Conservation (phyloP, 2,113 vertebrate genomes). For the Dermatemys mawii region DNA sequence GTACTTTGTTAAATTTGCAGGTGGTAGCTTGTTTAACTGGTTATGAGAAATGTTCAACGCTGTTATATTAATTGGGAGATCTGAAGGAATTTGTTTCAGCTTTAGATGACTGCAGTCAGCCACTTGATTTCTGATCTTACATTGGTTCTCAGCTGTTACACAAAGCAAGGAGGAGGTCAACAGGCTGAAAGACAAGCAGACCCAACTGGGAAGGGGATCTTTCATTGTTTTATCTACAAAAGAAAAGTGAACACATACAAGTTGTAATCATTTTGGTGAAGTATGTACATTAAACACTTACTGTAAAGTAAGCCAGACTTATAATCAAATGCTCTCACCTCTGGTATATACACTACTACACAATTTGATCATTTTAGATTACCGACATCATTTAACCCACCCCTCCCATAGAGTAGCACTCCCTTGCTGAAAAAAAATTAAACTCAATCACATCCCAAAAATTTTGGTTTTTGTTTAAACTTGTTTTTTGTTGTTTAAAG, state of each 20-base stretch:
- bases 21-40: slow-evolving; percentile 73
- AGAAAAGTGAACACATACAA: slow-evolving; percentile 1
- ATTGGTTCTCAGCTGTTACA: slow-evolving; percentile 63
- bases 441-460: not conserved
- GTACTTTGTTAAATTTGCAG: slow-evolving; percentile 81
- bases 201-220: not conserved
- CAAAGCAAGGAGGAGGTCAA: slow-evolving; percentile 16
- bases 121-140: slow-evolving; percentile 70
- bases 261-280: not conserved
- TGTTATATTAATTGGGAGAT: slow-evolving; percentile 87
- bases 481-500: not conserved
- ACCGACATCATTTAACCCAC: not conserved
- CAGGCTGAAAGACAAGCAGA: slow-evolving; percentile 30
- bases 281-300: not conserved
- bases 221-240: slow-evolving; percentile 65
- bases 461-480: not conserved
- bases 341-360: not conserved
- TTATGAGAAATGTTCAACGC: slow-evolving; percentile 92
- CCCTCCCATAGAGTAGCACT: not conserved
- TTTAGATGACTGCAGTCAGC: slow-evolving; percentile 93
- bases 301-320: not conserved
- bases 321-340: not conserved
- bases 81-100: slow-evolving; percentile 81
- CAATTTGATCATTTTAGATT: not conserved
- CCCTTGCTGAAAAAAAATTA: not conserved